A percentile compares a stretch with the other conserved stretches of the same genome.
These are phyloP conservation scores for Henricia sp. DNA, from an alignment of 53 echinoderm and acorn worm genomes.

Conservation along the genomic window DNA sequence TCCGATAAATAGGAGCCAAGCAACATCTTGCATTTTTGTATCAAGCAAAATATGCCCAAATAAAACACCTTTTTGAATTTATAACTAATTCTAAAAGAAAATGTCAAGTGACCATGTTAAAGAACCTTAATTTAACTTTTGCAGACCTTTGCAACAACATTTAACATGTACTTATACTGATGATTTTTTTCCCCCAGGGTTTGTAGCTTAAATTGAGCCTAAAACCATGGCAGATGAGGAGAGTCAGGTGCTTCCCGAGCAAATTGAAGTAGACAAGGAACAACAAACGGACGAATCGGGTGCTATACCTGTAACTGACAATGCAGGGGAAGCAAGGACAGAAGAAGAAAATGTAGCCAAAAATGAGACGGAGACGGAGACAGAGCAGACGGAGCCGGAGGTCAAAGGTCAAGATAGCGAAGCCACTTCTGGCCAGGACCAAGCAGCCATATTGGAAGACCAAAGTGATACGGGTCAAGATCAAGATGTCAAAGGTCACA, in stretches of 20 bases:
- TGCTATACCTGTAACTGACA: slow-evolving; percentile 16
- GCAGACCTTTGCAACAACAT: too few species aligned
- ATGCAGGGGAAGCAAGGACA: slow-evolving; percentile 44
- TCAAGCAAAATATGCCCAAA: too few species aligned
- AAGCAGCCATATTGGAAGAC: background rate
- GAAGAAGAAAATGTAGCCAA: slow-evolving; percentile 17
- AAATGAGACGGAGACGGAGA: background rate
- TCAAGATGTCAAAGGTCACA: background rate
- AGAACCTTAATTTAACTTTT: too few species aligned
- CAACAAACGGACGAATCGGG: slow-evolving; percentile 56
- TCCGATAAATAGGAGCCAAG: too few species aligned
- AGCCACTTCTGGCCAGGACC: slow-evolving; percentile 3
- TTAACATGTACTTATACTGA: too few species aligned
- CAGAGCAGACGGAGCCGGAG: background rate
- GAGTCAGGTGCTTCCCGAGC: slow-evolving; percentile 32
- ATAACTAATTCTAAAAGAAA: too few species aligned
- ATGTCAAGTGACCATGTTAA: too few species aligned
- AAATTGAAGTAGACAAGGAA: slow-evolving; percentile 39
- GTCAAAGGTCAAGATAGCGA: slow-evolving; percentile 6
- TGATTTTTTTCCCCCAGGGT: too few species aligned
- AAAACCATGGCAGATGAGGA: slow-evolving; percentile 63
- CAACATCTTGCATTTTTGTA: too few species aligned
- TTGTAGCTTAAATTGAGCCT: background rate
- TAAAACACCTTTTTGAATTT: too few species aligned
- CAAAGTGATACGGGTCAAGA: background rate